phyloP scores from a whole-genome alignment of 2,888 invertebrate genomes.

The Tetragnatha montana region DNA sequence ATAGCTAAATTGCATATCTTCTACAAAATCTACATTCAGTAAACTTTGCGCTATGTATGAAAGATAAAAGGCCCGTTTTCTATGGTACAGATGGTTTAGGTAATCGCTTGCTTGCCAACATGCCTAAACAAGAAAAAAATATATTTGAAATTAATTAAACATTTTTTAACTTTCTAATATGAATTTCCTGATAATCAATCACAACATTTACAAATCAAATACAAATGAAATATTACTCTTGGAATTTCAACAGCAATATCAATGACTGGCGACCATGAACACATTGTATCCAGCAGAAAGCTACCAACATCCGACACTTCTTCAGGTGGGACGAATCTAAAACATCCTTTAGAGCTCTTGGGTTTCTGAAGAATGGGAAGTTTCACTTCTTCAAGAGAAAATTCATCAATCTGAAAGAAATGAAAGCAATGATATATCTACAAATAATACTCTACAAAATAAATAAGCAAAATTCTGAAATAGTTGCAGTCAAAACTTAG shows the following conservation, averaged over 20 bases:
- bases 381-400: conserved; percentile 77
- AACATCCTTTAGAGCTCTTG: conserved; percentile 50
- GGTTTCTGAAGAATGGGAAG: conserved; percentile 80
- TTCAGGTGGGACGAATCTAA: conserved; percentile 66
- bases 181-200: not conserved
- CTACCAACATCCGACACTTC: conserved; percentile 60
- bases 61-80: conserved; percentile 87
- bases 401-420: conserved; percentile 65
- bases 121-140: conserved; percentile 75
- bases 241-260: conserved; percentile 88
- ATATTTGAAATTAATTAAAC: not conserved
- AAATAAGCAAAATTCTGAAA: too few relatives aligned
- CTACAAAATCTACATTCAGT: conserved; percentile 77
- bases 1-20: conserved; percentile 74
- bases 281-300: conserved; percentile 57
- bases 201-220: not conserved
- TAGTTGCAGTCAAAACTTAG: too few relatives aligned
- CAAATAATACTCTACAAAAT: too few relatives aligned
- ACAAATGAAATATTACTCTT: conserved; percentile 75
- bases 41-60: conserved; percentile 83
- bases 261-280: conserved; percentile 77
- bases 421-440: too few relatives aligned
- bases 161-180: not conserved
- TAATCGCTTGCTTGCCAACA: conserved; percentile 87
- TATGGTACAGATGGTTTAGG: conserved; percentile 87